These are phyloP conservation scores for Apodemia hepburni DNA, from an alignment of 2,888 invertebrate species.

Conservation along the genomic window DNA sequence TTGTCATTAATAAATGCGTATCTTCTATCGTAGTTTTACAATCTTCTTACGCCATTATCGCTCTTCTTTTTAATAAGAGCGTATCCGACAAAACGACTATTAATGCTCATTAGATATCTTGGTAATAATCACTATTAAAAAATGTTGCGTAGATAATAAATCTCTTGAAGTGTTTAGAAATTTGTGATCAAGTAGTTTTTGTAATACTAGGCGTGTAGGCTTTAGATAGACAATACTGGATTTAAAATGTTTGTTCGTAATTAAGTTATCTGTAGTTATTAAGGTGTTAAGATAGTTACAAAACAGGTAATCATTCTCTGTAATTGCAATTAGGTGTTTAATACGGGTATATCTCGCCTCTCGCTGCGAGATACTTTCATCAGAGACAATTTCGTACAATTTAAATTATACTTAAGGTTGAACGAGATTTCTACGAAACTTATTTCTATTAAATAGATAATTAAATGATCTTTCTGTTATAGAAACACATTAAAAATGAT, in stretches of 20 bases:
- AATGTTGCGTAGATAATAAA: background rate
- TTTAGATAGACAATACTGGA: constrained; percentile 33
- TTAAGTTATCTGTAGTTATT: constrained; percentile 19
- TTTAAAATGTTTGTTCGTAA: constrained; percentile 22
- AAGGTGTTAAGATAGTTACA: constrained; percentile 18
- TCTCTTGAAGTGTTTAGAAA: constrained; percentile 46
- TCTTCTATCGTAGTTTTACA: too few relatives aligned
- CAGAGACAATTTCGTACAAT: background rate
- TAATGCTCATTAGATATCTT: background rate
- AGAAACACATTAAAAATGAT: too few relatives aligned
- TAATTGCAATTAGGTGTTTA: constrained; percentile 14
- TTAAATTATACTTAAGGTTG: background rate
- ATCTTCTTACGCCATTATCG: too few relatives aligned
- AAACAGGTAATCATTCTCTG: constrained; percentile 12
- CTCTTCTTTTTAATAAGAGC: too few relatives aligned
- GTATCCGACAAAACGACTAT: too few relatives aligned
- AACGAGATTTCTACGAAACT: background rate
- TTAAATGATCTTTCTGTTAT: too few relatives aligned
- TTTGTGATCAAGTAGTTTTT: constrained; percentile 61
- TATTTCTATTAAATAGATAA: background rate
- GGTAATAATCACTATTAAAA: background rate
- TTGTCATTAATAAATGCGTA: too few relatives aligned
- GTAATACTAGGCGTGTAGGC: constrained; percentile 38
- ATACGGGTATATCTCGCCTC: constrained; percentile 8
- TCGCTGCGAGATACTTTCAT: background rate